A percentile compares a stretch with the other conserved stretches of the same genome.
Evolutionary conservation across 1,140 invertebrate species (phyloP).

Genomic region (Thaumetopoea pityocampa): DNA sequence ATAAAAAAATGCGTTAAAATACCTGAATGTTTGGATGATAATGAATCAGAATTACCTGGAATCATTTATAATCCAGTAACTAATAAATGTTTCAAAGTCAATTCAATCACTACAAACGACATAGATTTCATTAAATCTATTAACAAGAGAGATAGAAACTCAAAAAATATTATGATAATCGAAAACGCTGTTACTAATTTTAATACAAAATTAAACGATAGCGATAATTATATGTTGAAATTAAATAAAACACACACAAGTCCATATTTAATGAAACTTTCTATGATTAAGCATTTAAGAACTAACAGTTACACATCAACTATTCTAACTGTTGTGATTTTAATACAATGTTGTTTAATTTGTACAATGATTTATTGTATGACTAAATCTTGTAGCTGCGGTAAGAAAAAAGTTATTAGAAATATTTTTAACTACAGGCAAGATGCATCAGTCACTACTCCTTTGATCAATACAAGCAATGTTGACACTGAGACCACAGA

Average conservation of each 20-base stretch:
- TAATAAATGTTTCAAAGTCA: conserved; percentile 39
- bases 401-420: conserved; percentile 32
- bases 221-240: background rate
- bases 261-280: too few species aligned
- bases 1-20: conserved; percentile 57
- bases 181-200: conserved; percentile 3
- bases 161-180: conserved; percentile 40
- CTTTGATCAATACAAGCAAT: conserved; percentile 49
- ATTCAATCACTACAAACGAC: conserved; percentile 34
- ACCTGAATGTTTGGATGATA: conserved; percentile 55
- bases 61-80: conserved; percentile 45
- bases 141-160: conserved; percentile 15
- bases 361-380: conserved; percentile 41
- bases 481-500: conserved; percentile 51
- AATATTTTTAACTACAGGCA: conserved; percentile 50
- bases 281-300: conserved; percentile 22
- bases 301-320: conserved; percentile 30
- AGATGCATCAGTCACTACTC: conserved; percentile 55
- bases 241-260: too few species aligned
- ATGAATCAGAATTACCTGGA: conserved; percentile 41
- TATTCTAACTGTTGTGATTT: conserved; percentile 31
- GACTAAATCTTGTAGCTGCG: conserved; percentile 33
- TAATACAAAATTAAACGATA: background rate
- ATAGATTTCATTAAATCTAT: conserved; percentile 34
- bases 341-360: conserved; percentile 48